A percentile compares a stretch with the other conserved stretches of the same genome.
phyloP scores from a whole-genome alignment of 1,140 invertebrate genomes.

The Anastatus disparis region DNA sequence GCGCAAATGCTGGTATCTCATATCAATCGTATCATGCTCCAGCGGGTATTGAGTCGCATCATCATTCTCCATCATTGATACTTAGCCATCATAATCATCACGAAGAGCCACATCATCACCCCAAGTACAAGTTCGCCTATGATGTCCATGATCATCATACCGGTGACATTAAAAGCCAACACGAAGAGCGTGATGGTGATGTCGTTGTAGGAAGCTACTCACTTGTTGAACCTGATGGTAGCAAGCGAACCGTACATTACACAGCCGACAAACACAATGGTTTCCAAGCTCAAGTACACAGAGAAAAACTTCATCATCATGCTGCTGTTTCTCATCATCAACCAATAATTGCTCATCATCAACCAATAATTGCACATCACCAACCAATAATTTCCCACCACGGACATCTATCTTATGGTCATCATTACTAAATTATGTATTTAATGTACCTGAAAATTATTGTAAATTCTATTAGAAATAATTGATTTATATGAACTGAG shows the following conservation, averaged over 20 bases:
- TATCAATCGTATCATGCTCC: constrained; percentile 17
- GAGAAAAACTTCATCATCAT: background rate
- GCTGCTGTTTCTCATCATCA: no score
- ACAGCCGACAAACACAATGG: constrained; percentile 58
- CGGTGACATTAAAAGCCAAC: constrained; percentile 52
- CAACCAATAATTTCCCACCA: no score
- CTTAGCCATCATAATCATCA: background rate
- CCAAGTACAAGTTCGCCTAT: constrained; percentile 44
- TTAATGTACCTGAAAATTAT: no score
- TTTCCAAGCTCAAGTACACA: constrained; percentile 55
- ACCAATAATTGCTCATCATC: no score
- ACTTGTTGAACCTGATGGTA: constrained; percentile 50
- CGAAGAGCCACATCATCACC: constrained; percentile 39
- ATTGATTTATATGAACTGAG: no score
- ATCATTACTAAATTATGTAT: no score
- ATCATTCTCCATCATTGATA: background rate
- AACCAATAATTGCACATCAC: no score
- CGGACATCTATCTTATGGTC: no score
- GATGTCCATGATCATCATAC: constrained; percentile 47
- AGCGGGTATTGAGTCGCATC: no score
- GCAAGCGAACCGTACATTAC: constrained; percentile 51
- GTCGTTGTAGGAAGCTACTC: constrained; percentile 47
- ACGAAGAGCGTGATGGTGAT: constrained; percentile 44
- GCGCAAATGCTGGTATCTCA: constrained; percentile 48
- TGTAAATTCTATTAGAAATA: no score